These are phyloP conservation scores for Chelonus insularis DNA, from an alignment of 1,140 invertebrate genomes.

Conservation along the genomic window DNA sequence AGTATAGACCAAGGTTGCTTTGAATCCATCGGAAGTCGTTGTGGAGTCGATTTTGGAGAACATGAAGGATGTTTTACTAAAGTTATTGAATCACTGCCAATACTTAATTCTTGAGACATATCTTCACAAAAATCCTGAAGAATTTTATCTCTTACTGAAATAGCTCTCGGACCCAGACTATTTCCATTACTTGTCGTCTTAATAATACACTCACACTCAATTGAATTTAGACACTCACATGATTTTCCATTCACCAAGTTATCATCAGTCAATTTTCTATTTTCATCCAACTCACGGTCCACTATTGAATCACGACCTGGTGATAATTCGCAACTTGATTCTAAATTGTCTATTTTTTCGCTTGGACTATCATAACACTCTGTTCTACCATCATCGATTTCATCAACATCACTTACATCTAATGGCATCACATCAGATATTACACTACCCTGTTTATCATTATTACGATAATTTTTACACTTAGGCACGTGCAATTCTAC, in stretches of 20 bases:
- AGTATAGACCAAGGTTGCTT: conserved; percentile 42
- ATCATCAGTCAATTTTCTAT: conserved; percentile 26
- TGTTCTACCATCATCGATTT: conserved; percentile 42
- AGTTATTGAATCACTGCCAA: conserved; percentile 53
- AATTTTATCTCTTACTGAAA: conserved; percentile 56
- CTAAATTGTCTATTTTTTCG: conserved; percentile 43
- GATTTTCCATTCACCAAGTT: conserved; percentile 32
- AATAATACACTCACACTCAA: conserved; percentile 41
- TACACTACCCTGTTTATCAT: conserved; percentile 45
- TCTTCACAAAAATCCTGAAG: conserved; percentile 58
- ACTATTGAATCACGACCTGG: conserved; percentile 43
- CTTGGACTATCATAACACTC: conserved; percentile 45
- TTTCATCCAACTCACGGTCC: conserved; percentile 49
- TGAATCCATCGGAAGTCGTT: conserved; percentile 51
- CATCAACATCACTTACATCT: conserved; percentile 51
- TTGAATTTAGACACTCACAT: conserved; percentile 43
- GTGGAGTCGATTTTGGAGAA: conserved; percentile 53
- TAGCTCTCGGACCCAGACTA: conserved; percentile 42
- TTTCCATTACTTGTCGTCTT: conserved; percentile 27
- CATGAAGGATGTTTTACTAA: conserved; percentile 56
- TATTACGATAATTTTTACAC: conserved; percentile 29
- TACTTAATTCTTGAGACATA: conserved; percentile 54
- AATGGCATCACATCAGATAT: conserved; percentile 43
- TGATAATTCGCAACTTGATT: conserved; percentile 37
- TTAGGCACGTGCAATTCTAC: conserved; percentile 59